A percentile compares a stretch with the other conserved stretches of the same genome.
phyloP scores from a whole-genome alignment of 2,113 vertebrate genomes.

The Amblyopsis rosae region DNA sequence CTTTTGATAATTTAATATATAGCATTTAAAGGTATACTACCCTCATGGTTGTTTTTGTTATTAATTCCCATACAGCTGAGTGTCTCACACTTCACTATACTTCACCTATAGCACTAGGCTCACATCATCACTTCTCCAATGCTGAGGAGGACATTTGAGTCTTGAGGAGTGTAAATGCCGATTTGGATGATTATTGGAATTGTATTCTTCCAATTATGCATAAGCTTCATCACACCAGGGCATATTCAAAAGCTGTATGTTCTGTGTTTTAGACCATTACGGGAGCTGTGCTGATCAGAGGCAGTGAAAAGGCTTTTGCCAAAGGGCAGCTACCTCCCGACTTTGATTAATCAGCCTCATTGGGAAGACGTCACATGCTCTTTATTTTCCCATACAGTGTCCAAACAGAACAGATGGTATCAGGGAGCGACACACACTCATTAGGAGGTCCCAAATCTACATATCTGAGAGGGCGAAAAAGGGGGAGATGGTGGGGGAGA shows the following conservation, averaged over 20 bases:
- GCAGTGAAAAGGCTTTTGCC: conserved; percentile 32
- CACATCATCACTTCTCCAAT: too few relatives aligned
- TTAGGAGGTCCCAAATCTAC: conserved; percentile 73
- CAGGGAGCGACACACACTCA: conserved; percentile 76
- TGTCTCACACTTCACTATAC: too few relatives aligned
- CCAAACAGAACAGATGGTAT: conserved; percentile 77
- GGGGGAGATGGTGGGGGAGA: conserved; percentile 50
- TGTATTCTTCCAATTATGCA: too few relatives aligned
- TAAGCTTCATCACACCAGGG: too few relatives aligned
- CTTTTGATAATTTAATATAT: conserved; percentile 37
- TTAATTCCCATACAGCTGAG: too few relatives aligned
- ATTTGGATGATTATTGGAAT: too few relatives aligned
- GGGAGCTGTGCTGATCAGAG: conserved; percentile 19
- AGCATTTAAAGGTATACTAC: conserved; percentile 22
- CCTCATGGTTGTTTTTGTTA: too few relatives aligned
- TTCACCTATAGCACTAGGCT: too few relatives aligned
- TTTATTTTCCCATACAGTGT: conserved; percentile 63
- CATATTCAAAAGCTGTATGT: not conserved
- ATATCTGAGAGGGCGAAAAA: conserved; percentile 67
- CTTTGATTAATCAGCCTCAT: conserved; percentile 65
- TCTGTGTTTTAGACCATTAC: not conserved
- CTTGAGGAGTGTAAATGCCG: too few relatives aligned
- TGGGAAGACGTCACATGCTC: conserved; percentile 60
- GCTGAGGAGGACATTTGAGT: too few relatives aligned
- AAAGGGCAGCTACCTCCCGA: conserved; percentile 48